Evolutionary conservation across 2,797 vertebrate species (phyloP).

Genomic region (Onychomys torridus): DNA sequence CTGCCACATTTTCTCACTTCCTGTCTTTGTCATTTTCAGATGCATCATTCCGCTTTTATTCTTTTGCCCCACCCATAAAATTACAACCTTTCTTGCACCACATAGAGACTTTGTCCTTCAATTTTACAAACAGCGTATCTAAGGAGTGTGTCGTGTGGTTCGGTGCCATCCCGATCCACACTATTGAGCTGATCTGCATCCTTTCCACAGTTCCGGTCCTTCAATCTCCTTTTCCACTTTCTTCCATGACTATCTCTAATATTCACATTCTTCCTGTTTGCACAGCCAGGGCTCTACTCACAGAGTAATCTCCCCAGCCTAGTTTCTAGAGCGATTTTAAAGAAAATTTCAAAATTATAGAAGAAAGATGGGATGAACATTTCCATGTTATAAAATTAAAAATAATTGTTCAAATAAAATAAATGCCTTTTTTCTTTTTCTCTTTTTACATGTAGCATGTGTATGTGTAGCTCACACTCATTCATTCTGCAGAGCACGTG

Average conservation of each 20-base stretch:
- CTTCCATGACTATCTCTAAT: neutral
- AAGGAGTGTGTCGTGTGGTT: neutral
- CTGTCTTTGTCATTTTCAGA: neutral
- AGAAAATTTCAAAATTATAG: neutral
- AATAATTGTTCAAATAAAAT: neutral
- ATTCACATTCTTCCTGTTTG: neutral
- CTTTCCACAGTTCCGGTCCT: too few species aligned
- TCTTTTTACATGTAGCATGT: neutral
- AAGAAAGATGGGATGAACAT: neutral
- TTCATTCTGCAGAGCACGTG: neutral
- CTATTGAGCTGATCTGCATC: too few species aligned
- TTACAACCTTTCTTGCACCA: neutral
- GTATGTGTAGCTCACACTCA: neutral
- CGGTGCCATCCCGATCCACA: accelerated
- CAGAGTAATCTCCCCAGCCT: neutral
- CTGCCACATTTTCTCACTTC: neutral
- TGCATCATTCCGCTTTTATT: neutral
- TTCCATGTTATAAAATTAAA: neutral
- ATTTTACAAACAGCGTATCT: neutral
- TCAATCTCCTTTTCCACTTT: neutral
- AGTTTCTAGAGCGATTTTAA: neutral
- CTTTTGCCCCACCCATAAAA: too few species aligned
- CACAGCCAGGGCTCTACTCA: neutral
- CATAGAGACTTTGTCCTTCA: neutral
- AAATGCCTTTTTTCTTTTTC: neutral